These are phyloP conservation scores for Pseudolycoriella hygida DNA, from an alignment of 2,888 invertebrate genomes.

Conservation along the genomic window DNA sequence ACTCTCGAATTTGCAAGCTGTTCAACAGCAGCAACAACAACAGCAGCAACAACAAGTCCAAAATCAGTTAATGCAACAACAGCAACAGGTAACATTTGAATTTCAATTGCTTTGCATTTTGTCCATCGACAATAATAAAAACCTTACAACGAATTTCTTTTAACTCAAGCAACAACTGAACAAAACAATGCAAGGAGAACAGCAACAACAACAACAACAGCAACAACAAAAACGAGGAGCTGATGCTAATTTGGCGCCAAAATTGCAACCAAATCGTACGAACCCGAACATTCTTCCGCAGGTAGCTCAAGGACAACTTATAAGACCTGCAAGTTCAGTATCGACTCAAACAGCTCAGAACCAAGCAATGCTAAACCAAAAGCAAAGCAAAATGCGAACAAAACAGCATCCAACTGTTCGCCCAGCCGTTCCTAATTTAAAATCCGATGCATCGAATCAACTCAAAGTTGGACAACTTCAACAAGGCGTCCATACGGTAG, in stretches of 20 bases:
- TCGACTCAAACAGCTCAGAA: slow-evolving; percentile 58
- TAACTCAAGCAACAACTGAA: slow-evolving; percentile 24
- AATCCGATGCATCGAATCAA: slow-evolving; percentile 32
- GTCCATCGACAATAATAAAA: slow-evolving; percentile 2
- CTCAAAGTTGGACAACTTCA: slow-evolving; percentile 16
- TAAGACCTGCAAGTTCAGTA: slow-evolving; percentile 64
- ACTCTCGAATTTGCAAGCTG: slow-evolving; percentile 1
- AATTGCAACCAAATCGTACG: slow-evolving; percentile 16
- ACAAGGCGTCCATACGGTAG: slow-evolving; percentile 31
- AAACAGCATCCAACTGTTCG: slow-evolving; percentile 53
- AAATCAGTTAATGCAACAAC: no score
- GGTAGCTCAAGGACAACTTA: slow-evolving; percentile 31
- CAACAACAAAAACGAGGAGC: slow-evolving; percentile 21
- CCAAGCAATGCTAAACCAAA: slow-evolving; percentile 20
- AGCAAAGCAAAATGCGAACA: slow-evolving; percentile 39
- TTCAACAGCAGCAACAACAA: slow-evolving; percentile 7
- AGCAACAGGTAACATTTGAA: background rate
- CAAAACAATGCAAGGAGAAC: slow-evolving; percentile 37
- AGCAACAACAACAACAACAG: slow-evolving; percentile 36
- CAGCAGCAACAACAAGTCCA: slow-evolving; percentile 5
- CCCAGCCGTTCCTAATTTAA: slow-evolving; percentile 44
- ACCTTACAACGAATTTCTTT: slow-evolving; percentile 16
- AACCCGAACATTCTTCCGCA: slow-evolving; percentile 44
- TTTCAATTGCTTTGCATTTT: background rate
- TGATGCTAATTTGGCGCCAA: slow-evolving; percentile 36